Evolutionary conservation across 2,113 vertebrate genomes (phyloP).

Genomic region (Pygoscelis antarcticus): DNA sequence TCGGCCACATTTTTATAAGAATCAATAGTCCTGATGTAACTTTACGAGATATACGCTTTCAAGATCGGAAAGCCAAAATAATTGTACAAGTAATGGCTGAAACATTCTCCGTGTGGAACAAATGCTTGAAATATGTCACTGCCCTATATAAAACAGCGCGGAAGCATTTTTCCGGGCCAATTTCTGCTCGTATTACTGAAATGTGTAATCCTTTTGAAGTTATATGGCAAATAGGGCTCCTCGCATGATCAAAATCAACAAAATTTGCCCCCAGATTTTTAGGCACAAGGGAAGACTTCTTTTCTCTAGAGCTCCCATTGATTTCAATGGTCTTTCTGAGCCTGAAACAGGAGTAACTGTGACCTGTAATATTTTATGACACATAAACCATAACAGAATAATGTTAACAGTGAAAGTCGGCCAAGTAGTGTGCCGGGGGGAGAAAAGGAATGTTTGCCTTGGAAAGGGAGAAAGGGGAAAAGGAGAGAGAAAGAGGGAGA

Average conservation of each 20-base stretch:
- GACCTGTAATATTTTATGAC: constrained; percentile 38
- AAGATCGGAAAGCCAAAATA: not conserved
- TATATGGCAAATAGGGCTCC: not conserved
- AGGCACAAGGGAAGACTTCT: not conserved
- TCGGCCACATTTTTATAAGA: not conserved
- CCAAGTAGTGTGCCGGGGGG: not conserved
- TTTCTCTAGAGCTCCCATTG: not conserved
- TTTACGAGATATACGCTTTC: not conserved
- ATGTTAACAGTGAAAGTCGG: constrained; percentile 30
- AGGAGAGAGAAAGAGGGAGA: not conserved
- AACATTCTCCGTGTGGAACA: not conserved
- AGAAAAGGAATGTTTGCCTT: constrained; percentile 38
- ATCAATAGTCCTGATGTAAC: not conserved
- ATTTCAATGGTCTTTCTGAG: not conserved
- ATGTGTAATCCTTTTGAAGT: not conserved
- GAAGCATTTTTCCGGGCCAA: not conserved
- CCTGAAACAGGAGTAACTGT: constrained; percentile 26
- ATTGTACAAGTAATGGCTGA: not conserved
- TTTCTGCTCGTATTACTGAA: not conserved
- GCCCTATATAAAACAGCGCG: not conserved
- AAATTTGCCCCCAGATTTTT: not conserved
- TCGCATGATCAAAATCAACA: not conserved
- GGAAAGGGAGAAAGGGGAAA: not conserved
- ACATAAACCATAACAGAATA: constrained; percentile 34
- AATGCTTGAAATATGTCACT: not conserved